These are phyloP conservation scores for Oncorhynchus gorbuscha DNA, from an alignment of 2,113 vertebrate genomes.

Conservation along the genomic window DNA sequence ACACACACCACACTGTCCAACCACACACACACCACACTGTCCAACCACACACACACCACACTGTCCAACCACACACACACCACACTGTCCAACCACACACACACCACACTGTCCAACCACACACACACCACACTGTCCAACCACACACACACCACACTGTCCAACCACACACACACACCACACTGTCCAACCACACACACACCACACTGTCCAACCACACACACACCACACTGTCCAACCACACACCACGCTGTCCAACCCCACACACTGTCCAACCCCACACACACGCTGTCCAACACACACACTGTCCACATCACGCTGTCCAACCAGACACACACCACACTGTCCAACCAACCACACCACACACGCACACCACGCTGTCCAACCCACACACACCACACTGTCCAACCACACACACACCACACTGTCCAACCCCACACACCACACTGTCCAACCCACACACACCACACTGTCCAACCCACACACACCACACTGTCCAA, in stretches of 20 bases:
- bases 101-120: too few species aligned
- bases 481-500: not conserved
- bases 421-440: too few species aligned
- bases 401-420: not conserved
- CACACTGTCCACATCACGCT: not conserved
- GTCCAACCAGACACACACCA: not conserved
- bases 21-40: not conserved
- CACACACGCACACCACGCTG: too few species aligned
- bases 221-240: not conserved
- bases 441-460: not conserved
- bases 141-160: not conserved
- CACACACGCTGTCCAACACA: not conserved
- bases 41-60: not conserved
- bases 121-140: too few species aligned
- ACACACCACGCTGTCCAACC: not conserved
- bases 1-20: too few species aligned
- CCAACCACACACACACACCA: slow-evolving; percentile 1
- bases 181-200: not conserved
- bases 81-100: not conserved
- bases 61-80: not conserved
- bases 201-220: not conserved
- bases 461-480: not conserved
- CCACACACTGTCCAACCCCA: not conserved
- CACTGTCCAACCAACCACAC: too few species aligned
- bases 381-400: not conserved